Evolutionary conservation across 1,140 invertebrate species (phyloP).

Genomic region (Cyphomyrmex costatus): DNA sequence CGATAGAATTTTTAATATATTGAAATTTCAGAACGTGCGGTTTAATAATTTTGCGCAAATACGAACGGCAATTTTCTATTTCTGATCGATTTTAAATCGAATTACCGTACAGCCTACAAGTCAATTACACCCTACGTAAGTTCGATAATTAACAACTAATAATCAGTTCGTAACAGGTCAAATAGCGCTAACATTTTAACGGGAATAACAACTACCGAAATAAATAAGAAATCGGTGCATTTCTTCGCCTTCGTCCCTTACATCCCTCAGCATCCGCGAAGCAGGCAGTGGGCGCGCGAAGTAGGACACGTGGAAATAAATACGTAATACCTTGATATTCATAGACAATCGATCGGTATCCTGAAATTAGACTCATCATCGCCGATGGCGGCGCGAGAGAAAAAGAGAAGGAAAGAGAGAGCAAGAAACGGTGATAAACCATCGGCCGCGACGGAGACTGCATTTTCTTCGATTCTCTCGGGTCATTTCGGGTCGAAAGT

Average conservation of each 20-base stretch:
- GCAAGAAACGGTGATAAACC: slow-evolving; percentile 57
- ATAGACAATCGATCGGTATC: slow-evolving; percentile 69
- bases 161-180: not conserved
- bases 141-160: not conserved
- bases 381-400: not conserved
- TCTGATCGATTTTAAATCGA: not conserved
- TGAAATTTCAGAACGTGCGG: not conserved
- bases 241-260: slow-evolving; percentile 1
- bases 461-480: slow-evolving; percentile 61
- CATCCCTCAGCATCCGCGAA: not conserved
- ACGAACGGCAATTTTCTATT: not conserved
- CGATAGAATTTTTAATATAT: not conserved
- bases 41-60: not conserved
- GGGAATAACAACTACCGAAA: not conserved
- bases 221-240: not conserved
- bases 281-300: slow-evolving; percentile 18
- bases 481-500: slow-evolving; percentile 78
- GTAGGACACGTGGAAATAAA: slow-evolving; percentile 66
- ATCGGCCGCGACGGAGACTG: slow-evolving; percentile 59
- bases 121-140: not conserved
- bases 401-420: not conserved
- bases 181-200: not conserved
- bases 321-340: slow-evolving; percentile 68
- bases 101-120: not conserved
- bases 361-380: slow-evolving; percentile 67